A percentile compares a stretch with the other conserved stretches of the same genome.
phyloP scores from a whole-genome alignment of 2,113 vertebrate genomes.

The Nycticryphes semicollaris region DNA sequence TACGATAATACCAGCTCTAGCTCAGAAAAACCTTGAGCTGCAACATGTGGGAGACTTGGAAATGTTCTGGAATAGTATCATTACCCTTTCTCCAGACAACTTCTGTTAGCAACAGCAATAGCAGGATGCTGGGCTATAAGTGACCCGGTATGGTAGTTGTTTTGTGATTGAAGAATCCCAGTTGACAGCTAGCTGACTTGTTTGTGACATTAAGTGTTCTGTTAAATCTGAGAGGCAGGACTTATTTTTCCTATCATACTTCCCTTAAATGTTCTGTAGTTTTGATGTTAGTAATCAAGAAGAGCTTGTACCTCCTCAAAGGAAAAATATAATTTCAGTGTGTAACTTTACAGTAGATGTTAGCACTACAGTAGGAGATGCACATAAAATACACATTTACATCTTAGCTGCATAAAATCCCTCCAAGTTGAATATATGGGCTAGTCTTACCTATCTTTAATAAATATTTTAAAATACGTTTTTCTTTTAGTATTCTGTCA shows the following conservation, averaged over 20 bases:
- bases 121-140: background rate
- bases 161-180: background rate
- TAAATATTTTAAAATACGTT: background rate
- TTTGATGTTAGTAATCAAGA: background rate
- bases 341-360: background rate
- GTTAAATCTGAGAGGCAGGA: background rate
- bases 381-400: background rate
- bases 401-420: background rate
- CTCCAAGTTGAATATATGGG: background rate
- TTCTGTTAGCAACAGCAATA: background rate
- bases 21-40: background rate
- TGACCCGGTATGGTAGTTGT: rapidly evolving
- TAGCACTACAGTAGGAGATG: rapidly evolving
- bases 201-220: background rate
- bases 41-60: background rate
- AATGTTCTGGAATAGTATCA: background rate
- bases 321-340: background rate
- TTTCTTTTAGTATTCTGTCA: background rate
- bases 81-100: background rate
- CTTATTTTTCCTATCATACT: background rate
- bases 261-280: background rate
- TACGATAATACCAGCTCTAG: background rate
- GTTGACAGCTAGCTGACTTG: background rate
- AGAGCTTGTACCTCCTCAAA: background rate
- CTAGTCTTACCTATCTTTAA: background rate